A percentile compares a stretch with the other conserved stretches of the same genome.
Evolutionary conservation across 2,888 invertebrate genomes (phyloP).

Genomic region (Halocaridina rubra): DNA sequence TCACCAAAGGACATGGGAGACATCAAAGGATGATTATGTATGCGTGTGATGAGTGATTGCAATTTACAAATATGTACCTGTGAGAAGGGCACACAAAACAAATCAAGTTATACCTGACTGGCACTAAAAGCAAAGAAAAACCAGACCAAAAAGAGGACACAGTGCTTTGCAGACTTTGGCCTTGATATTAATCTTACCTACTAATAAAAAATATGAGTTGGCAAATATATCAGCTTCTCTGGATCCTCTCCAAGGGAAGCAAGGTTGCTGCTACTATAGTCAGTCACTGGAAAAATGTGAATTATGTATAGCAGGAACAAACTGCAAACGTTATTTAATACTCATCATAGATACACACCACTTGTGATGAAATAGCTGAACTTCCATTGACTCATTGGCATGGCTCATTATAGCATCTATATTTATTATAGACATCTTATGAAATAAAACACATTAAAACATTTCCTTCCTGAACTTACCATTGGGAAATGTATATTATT

Average conservation of each 20-base stretch:
- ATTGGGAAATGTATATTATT: too few relatives aligned
- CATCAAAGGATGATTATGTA: not conserved
- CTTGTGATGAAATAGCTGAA: not conserved
- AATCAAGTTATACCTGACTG: too few relatives aligned
- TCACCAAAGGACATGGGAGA: conserved; percentile 31
- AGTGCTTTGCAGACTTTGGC: not conserved
- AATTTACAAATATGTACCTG: too few relatives aligned
- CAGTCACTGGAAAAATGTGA: conserved; percentile 13
- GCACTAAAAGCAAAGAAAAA: not conserved
- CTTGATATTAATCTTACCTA: conserved; percentile 23
- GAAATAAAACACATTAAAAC: too few relatives aligned
- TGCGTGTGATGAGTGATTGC: not conserved
- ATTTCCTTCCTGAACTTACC: too few relatives aligned
- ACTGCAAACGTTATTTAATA: not conserved
- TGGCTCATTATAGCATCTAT: too few relatives aligned
- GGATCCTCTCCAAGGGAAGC: not conserved
- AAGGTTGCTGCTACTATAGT: conserved; percentile 7
- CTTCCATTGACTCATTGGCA: too few relatives aligned
- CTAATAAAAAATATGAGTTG: too few relatives aligned
- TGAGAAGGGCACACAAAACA: not conserved
- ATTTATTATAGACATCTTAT: too few relatives aligned
- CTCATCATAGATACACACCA: conserved; percentile 24
- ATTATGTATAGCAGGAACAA: not conserved
- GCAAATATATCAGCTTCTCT: too few relatives aligned
- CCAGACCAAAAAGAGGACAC: not conserved